A percentile compares a stretch with the other conserved stretches of the same genome.
Evolutionary conservation across 2,888 invertebrate species (phyloP).

Genomic region (Cacoxenus indagator): DNA sequence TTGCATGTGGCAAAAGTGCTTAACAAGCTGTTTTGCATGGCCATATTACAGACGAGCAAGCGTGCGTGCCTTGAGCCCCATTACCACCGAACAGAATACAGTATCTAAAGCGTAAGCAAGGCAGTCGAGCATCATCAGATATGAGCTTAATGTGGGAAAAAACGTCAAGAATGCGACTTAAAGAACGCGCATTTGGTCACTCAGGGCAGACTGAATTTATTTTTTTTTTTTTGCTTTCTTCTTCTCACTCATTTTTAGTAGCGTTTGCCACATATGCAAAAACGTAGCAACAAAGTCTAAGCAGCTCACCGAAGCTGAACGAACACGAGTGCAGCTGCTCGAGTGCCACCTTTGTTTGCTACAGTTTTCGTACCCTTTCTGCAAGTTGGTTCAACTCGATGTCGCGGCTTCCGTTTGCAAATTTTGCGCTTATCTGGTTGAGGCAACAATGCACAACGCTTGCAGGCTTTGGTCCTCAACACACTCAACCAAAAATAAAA

Average conservation of each 20-base stretch:
- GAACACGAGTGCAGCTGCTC: slow-evolving; percentile 12
- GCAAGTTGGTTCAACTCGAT: slow-evolving; percentile 4
- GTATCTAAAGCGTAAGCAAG: slow-evolving; percentile 12
- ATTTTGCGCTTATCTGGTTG: slow-evolving; percentile 47
- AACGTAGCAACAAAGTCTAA: slow-evolving; percentile 29
- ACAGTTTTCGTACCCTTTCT: neutral
- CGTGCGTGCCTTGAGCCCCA: neutral
- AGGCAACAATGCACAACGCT: slow-evolving; percentile 2
- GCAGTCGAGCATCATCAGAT: slow-evolving; percentile 12
- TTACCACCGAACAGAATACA: slow-evolving; percentile 38
- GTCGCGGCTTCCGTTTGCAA: slow-evolving; percentile 46
- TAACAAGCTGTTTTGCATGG: slow-evolving; percentile 68
- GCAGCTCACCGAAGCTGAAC: slow-evolving; percentile 23
- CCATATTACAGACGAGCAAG: neutral
- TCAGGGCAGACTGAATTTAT: slow-evolving; percentile 22
- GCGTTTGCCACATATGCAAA: slow-evolving; percentile 50
- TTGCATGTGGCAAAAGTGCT: slow-evolving; percentile 53
- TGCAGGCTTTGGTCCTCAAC: slow-evolving; percentile 4
- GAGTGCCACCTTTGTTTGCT: slow-evolving; percentile 2
- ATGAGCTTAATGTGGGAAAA: slow-evolving; percentile 67
- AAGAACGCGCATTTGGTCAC: slow-evolving; percentile 33
- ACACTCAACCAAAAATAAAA: neutral
- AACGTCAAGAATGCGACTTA: slow-evolving; percentile 64
- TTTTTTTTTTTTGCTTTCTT: neutral
- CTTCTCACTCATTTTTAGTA: slow-evolving; percentile 6